phyloP scores from a whole-genome alignment of 1,140 invertebrate genomes.

The Brachionus asplanchnoidis region DNA sequence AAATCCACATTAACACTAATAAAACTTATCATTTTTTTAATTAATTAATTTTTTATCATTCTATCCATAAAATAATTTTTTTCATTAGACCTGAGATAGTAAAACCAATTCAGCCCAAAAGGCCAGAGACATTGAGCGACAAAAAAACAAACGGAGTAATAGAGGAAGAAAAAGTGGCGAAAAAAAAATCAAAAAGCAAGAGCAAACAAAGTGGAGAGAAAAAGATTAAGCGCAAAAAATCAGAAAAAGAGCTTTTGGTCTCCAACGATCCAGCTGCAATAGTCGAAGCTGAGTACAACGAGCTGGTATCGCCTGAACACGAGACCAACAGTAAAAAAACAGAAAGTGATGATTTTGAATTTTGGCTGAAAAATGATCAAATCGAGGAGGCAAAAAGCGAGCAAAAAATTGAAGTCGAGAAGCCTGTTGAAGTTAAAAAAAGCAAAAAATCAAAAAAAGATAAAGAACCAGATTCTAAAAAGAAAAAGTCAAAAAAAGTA shows the following conservation, averaged over 20 bases:
- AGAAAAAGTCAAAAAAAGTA: background rate
- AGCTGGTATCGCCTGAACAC: conserved; percentile 3
- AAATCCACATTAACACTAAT: no score
- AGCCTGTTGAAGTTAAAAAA: conserved; percentile 15
- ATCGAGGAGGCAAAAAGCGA: background rate
- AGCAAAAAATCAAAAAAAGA: conserved; percentile 30
- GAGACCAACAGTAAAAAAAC: background rate
- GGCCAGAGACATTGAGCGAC: background rate
- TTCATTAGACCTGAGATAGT: background rate
- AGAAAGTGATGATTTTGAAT: conserved; percentile 26
- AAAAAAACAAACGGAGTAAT: background rate
- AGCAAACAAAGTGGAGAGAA: background rate
- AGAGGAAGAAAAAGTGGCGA: background rate
- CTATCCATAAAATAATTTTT: background rate
- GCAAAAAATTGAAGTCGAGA: background rate
- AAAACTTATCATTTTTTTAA: no score
- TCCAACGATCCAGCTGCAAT: background rate
- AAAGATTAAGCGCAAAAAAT: conserved; percentile 14
- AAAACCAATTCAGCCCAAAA: background rate
- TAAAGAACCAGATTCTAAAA: conserved; percentile 23
- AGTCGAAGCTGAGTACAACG: conserved; percentile 18
- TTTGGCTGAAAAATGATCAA: background rate
- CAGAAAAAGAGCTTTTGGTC: background rate
- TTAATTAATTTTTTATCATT: no score
- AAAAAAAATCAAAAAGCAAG: conserved; percentile 23